Evolutionary conservation across 2,888 invertebrate genomes (phyloP).

Genomic region (Eumacrocentrus americanus): DNA sequence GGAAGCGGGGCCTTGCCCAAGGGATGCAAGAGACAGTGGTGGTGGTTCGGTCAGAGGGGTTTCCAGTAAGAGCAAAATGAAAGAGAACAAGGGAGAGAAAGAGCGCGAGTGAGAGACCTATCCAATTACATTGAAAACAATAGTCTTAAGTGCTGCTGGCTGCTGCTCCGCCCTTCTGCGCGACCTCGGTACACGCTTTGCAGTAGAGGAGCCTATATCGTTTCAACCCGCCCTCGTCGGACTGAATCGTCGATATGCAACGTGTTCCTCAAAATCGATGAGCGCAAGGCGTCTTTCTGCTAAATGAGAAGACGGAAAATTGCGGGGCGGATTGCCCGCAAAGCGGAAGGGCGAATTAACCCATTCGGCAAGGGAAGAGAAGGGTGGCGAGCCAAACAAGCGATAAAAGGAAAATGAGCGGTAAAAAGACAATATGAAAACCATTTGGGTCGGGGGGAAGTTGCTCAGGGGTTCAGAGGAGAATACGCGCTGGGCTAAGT

Average conservation of each 20-base stretch:
- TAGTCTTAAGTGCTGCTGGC: constrained; percentile 63
- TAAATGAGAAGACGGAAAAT: constrained; percentile 15
- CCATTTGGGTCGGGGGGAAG: constrained; percentile 50
- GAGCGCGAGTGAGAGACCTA: constrained; percentile 48
- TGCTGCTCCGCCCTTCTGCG: constrained; percentile 38
- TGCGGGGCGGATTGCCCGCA: constrained; percentile 6
- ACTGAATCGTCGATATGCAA: constrained; percentile 17
- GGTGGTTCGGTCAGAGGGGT: constrained; percentile 4
- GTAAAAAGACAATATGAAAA: constrained; percentile 62
- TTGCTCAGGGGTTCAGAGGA: constrained; percentile 24
- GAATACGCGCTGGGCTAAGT: constrained; percentile 49
- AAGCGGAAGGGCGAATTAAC: constrained; percentile 45
- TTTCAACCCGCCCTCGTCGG: constrained; percentile 16
- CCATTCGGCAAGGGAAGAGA: constrained; percentile 43
- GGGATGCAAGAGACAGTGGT: constrained; percentile 29
- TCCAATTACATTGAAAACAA: constrained; percentile 65
- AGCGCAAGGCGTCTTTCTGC: constrained; percentile 5
- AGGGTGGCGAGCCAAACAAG: constrained; percentile 54
- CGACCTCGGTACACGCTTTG: constrained; percentile 28
- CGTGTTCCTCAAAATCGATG: constrained; percentile 9
- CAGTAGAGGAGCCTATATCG: constrained; percentile 14
- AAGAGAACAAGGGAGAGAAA: constrained; percentile 22
- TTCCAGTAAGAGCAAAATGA: constrained; percentile 20
- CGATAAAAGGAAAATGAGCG: constrained; percentile 61
- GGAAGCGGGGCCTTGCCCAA: constrained; percentile 26